phyloP scores from a whole-genome alignment of 1,140 invertebrate species.

The Sitobion miscanthi region DNA sequence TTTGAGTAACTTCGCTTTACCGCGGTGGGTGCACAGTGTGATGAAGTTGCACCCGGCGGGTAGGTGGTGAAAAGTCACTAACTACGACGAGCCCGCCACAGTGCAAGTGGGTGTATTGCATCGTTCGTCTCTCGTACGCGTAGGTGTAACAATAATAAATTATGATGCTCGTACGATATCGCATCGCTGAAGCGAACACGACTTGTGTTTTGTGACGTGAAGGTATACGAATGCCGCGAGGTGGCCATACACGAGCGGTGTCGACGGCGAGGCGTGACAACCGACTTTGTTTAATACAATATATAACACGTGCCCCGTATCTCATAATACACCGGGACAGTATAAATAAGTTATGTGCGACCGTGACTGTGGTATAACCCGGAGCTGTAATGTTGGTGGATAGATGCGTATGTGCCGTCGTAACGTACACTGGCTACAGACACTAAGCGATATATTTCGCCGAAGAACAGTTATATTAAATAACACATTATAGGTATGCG shows the following conservation, averaged over 20 bases:
- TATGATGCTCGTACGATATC: not conserved
- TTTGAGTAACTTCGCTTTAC: not conserved
- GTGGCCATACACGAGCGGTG: not conserved
- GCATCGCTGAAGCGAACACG: not conserved
- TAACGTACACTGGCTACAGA: not conserved
- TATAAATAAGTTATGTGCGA: slow-evolving; percentile 15
- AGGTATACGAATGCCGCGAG: not conserved
- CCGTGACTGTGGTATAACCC: not conserved
- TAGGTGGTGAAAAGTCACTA: not conserved
- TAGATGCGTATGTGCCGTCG: not conserved
- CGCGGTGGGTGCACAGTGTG: too few relatives aligned
- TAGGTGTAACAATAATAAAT: not conserved
- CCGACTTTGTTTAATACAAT: not conserved
- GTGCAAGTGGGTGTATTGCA: not conserved
- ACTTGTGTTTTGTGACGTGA: not conserved
- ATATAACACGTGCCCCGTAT: not conserved
- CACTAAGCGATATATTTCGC: not conserved
- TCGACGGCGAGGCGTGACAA: not conserved
- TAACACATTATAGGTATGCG: not conserved
- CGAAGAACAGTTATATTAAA: not conserved
- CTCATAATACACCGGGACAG: not conserved
- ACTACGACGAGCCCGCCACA: not conserved
- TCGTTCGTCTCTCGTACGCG: not conserved
- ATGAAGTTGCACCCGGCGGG: not conserved
- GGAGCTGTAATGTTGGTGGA: not conserved